Evolutionary conservation across 2,888 invertebrate species (phyloP).

Genomic region (Lissonota sp.): DNA sequence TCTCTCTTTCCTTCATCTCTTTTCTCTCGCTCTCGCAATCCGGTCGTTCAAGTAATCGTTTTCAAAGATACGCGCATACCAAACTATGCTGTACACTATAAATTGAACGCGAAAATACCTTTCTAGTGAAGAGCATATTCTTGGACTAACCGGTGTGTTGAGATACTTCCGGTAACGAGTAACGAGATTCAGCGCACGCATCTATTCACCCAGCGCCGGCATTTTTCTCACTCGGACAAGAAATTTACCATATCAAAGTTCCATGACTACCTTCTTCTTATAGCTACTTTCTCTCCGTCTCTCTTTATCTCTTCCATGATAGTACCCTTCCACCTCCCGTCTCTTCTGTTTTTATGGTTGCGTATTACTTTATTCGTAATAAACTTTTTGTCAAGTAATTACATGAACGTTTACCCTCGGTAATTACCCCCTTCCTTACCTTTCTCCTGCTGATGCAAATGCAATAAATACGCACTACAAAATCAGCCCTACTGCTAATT

Average conservation of each 20-base stretch:
- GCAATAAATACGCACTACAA: constrained; percentile 15
- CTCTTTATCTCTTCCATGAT: background rate
- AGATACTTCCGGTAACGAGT: constrained; percentile 46
- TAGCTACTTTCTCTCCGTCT: background rate
- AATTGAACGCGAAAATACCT: background rate
- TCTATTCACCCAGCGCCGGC: constrained; percentile 10
- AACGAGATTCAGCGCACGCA: constrained; percentile 44
- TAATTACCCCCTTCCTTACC: constrained; percentile 8
- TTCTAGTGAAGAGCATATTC: background rate
- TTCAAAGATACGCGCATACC: background rate
- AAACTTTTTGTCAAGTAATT: constrained; percentile 41
- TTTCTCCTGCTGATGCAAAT: background rate
- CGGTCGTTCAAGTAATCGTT: constrained; percentile 49
- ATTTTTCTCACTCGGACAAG: constrained; percentile 46
- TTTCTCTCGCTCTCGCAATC: constrained; percentile 10
- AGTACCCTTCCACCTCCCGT: background rate
- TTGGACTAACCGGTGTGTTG: constrained; percentile 9
- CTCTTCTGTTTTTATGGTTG: background rate
- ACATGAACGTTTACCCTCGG: constrained; percentile 44
- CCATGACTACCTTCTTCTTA: constrained; percentile 6
- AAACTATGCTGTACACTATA: background rate
- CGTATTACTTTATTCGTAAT: constrained; percentile 11
- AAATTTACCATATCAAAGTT: constrained; percentile 39
- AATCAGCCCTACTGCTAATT: constrained; percentile 6
- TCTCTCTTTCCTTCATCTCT: background rate